phyloP scores from a whole-genome alignment of 2,888 invertebrate genomes.

The Dryococelus australis region DNA sequence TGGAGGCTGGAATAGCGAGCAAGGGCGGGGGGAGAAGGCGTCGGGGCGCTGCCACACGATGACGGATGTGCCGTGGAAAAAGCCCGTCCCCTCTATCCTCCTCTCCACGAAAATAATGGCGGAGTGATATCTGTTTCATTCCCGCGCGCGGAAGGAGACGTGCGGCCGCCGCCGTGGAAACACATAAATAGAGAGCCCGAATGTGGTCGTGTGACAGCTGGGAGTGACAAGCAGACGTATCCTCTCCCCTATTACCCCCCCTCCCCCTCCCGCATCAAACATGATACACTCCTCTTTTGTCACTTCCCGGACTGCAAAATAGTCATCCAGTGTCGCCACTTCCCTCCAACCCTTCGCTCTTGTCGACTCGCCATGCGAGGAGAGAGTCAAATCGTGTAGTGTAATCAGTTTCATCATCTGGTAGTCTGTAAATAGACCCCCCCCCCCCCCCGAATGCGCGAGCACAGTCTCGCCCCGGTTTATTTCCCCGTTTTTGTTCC shows the following conservation, averaged over 20 bases:
- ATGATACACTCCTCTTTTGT: no score
- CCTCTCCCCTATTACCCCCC: background rate
- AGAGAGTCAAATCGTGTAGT: constrained; percentile 16
- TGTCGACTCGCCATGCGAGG: background rate
- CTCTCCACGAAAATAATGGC: background rate
- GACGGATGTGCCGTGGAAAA: background rate
- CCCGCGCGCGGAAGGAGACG: background rate
- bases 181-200: background rate
- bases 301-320: background rate
- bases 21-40: background rate
- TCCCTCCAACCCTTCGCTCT: background rate
- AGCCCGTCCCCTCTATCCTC: background rate
- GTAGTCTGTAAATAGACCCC: background rate
- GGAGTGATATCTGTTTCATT: constrained; percentile 16
- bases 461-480: background rate
- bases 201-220: background rate
- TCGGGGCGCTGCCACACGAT: background rate
- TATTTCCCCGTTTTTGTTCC: background rate
- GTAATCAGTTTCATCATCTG: constrained; percentile 16
- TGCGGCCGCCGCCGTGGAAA: background rate
- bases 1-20: no score
- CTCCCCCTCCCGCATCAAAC: background rate
- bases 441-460: background rate
- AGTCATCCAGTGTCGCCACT: background rate
- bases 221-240: background rate